Evolutionary conservation across 2,888 invertebrate genomes (phyloP).

Genomic region (Drosophila kambysellisi): DNA sequence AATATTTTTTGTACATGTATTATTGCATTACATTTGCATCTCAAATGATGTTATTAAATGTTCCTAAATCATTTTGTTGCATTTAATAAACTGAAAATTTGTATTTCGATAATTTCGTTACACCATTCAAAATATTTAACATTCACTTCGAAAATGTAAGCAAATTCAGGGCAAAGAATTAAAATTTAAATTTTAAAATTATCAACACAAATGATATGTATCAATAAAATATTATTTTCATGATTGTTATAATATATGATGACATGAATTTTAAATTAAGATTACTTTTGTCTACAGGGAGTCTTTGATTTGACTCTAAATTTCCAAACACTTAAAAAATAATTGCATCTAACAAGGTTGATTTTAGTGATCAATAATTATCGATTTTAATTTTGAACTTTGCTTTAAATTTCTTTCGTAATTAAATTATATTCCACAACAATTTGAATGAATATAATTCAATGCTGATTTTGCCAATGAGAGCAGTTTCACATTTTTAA

Average conservation of each 20-base stretch:
- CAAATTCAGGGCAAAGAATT: not conserved
- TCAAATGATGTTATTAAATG: not conserved
- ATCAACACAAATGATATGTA: not conserved
- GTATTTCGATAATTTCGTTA: not conserved
- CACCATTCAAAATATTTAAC: not conserved
- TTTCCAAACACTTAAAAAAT: not conserved
- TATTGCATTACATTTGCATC: not conserved
- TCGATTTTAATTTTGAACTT: not conserved
- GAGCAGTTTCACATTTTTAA: too few species aligned
- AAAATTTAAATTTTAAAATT: not conserved
- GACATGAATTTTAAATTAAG: not conserved
- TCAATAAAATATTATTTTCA: not conserved
- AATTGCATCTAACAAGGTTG: not conserved
- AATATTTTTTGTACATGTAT: too few species aligned
- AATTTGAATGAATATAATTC: not conserved
- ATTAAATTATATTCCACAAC: not conserved
- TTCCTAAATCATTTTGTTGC: not conserved
- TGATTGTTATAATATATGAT: not conserved
- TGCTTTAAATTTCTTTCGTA: not conserved
- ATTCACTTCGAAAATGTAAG: not conserved
- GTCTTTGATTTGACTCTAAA: not conserved
- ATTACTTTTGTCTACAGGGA: not conserved
- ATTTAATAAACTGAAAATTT: not conserved
- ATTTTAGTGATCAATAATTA: not conserved
- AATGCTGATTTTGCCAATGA: too few species aligned